Evolutionary conservation across 2,113 vertebrate genomes (phyloP).

Genomic region (Carassius gibelio): DNA sequence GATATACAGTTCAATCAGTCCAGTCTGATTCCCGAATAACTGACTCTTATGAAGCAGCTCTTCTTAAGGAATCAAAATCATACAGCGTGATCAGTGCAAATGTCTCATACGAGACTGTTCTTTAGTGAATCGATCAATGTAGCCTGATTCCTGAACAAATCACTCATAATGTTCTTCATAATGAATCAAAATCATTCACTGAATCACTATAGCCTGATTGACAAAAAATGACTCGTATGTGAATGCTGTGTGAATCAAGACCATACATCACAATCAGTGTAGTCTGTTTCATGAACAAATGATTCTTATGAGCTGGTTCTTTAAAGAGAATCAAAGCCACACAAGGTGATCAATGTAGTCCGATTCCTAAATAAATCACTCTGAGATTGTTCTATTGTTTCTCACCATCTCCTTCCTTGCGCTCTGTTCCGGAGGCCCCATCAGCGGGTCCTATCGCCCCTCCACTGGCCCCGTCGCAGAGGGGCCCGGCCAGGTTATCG

Average conservation of each 20-base stretch:
- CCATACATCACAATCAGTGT: too few species aligned
- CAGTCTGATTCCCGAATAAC: too few species aligned
- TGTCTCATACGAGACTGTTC: neutral
- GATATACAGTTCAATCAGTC: too few species aligned
- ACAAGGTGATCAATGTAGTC: neutral
- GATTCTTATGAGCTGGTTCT: neutral
- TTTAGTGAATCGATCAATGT: neutral
- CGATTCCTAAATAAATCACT: neutral
- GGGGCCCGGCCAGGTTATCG: conserved; percentile 90
- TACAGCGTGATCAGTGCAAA: neutral
- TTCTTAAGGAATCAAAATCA: neutral
- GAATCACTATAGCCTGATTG: neutral
- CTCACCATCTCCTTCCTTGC: conserved; percentile 88
- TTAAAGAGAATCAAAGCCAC: neutral
- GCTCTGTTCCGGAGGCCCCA: conserved; percentile 87
- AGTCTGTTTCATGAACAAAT: neutral
- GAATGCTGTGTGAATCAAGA: too few species aligned
- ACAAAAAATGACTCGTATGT: too few species aligned
- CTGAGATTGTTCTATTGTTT: neutral
- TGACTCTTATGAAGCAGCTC: too few species aligned
- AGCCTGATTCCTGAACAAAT: too few species aligned
- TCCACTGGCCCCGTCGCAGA: conserved; percentile 70
- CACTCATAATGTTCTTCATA: too few species aligned
- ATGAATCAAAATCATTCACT: neutral
- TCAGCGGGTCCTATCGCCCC: conserved; percentile 75